These are phyloP conservation scores for Elephantulus edwardii DNA, from an alignment of 2,113 vertebrate species.

Conservation along the genomic window DNA sequence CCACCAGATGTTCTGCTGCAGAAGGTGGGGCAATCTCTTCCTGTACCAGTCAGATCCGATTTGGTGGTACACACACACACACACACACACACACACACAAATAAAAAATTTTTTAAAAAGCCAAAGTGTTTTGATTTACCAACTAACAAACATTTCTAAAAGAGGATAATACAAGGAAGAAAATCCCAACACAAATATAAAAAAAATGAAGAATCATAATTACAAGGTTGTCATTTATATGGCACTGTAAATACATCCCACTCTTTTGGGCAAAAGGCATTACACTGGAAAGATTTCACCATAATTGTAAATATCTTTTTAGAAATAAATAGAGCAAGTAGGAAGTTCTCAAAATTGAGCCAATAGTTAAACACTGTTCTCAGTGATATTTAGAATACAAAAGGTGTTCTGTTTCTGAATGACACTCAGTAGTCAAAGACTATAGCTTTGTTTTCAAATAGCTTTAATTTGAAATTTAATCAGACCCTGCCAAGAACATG, in stretches of 20 bases:
- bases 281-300: constrained; percentile 8
- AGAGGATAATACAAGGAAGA: not conserved
- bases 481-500: not conserved
- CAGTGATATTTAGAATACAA: constrained; percentile 27
- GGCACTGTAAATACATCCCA: not conserved
- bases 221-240: not conserved
- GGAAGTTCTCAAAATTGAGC: not conserved
- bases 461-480: constrained; percentile 40
- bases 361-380: constrained; percentile 2
- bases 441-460: constrained; percentile 47
- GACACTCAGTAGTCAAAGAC: not conserved
- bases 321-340: not conserved
- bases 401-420: not conserved
- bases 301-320: not conserved
- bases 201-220: not conserved
- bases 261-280: not conserved
- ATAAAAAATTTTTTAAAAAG: too few relatives aligned
- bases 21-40: too few relatives aligned
- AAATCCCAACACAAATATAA: not conserved
- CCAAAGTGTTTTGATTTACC: constrained; percentile 22
- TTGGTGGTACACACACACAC: too few relatives aligned
- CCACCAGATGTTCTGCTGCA: too few relatives aligned
- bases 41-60: too few relatives aligned
- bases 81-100: too few relatives aligned
- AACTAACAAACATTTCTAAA: not conserved